Evolutionary conservation across 2,888 invertebrate species (phyloP).

Genomic region (Drosophila parthenogenetica): DNA sequence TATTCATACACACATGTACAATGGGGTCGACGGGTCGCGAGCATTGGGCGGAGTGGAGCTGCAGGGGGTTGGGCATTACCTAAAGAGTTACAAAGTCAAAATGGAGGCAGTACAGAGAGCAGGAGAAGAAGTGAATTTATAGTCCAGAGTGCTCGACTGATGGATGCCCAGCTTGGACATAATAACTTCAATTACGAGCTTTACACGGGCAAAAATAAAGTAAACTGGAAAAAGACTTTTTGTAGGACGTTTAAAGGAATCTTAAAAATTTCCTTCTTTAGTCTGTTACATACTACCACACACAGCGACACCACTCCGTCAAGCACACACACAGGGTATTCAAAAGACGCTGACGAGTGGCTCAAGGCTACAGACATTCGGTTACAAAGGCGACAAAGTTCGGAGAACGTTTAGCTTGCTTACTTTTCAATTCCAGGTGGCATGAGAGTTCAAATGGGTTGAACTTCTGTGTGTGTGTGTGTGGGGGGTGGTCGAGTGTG

Average conservation of each 20-base stretch:
- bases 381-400: conserved; percentile 57
- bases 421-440: conserved; percentile 67
- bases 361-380: conserved; percentile 67
- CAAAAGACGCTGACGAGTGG: conserved; percentile 32
- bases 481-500: conserved; percentile 11
- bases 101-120: no score
- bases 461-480: neutral
- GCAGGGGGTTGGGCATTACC: neutral
- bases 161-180: no score
- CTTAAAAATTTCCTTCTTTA: no score
- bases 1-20: conserved; percentile 38
- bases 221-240: no score
- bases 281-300: neutral
- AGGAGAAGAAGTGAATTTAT: no score
- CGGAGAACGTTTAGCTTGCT: conserved; percentile 71
- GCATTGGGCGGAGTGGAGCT: neutral
- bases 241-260: no score
- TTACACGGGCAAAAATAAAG: no score
- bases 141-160: no score
- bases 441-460: conserved; percentile 4
- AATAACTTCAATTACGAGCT: no score
- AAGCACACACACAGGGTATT: conserved; percentile 4
- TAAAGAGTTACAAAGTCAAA: neutral
- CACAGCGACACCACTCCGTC: neutral
- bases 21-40: neutral